A percentile compares a stretch with the other conserved stretches of the same genome.
These are phyloP conservation scores for Gopherus evgoodei DNA, from an alignment of 2,113 vertebrate species.

Conservation along the genomic window DNA sequence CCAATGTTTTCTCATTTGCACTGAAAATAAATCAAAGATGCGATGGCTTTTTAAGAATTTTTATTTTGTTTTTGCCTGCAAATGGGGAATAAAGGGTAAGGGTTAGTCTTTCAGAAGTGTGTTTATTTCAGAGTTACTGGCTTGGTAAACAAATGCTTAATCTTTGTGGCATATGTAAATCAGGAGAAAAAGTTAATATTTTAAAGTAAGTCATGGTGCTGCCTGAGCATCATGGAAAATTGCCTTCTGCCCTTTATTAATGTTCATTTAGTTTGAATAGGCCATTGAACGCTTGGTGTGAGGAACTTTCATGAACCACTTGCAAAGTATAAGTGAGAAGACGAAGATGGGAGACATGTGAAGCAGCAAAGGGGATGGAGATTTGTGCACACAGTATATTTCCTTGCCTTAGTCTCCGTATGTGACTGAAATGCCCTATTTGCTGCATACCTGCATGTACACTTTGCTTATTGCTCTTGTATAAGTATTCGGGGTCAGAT, in stretches of 20 bases:
- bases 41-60: background rate
- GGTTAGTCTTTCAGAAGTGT: background rate
- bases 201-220: background rate
- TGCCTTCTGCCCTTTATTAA: background rate
- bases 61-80: background rate
- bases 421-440: background rate
- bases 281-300: background rate
- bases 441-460: background rate
- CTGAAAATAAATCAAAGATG: background rate
- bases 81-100: background rate
- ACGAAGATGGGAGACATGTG: background rate
- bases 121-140: background rate
- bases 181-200: background rate
- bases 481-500: background rate
- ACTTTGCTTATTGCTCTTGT: background rate
- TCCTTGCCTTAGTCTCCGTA: background rate
- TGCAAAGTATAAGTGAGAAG: background rate
- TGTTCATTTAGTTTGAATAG: background rate
- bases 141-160: background rate
- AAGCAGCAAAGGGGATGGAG: background rate
- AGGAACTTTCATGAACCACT: background rate
- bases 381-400: background rate
- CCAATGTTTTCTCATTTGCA: background rate
- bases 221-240: background rate
- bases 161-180: background rate